Base-by-base conservation (phyloP, 2,113 vertebrate genomes). In the Myrmophylax atrothorax region DNA sequence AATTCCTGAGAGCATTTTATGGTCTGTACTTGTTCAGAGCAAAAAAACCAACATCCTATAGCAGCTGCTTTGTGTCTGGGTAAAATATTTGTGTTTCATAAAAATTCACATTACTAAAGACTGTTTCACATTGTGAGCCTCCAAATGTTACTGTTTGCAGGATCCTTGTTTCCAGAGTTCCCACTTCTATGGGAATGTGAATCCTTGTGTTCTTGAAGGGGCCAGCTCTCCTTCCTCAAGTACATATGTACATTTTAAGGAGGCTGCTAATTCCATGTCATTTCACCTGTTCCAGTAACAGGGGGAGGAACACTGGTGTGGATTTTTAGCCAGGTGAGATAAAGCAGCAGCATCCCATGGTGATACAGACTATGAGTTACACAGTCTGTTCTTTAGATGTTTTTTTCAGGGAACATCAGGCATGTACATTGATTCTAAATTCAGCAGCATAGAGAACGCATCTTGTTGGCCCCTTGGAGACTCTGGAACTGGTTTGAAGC, bases 361-460 rank as follows among this genome's bases (percentile, higher is more conserved):
- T 55, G 70, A 7, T 3, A 26, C 24, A 77, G 33, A 12, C 23
- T 11, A 3, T 2, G 9, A 67, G 38, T 7, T 37, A 37, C 1
- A 8, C 2, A 1, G 9, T 18, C 72, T 73, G 62, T 23, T 47
- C 58, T 64, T 18, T 0, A 35, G 26, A 0, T 18, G 5, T 15
- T 59, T 50, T 72, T 58, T 42, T 29, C 35, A 75, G 60, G 49
- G 75, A 38, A 6, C 25, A 4, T 23, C 9, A 38, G 35, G 16
- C 3, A 18, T 1, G 14, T 53, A 10, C 14, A 2, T 25, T 7
- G 55, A 35, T 42, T 86, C 12, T 35, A 68, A 26, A 55, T 7
- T 69, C 29, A 72, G 8, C 2, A 19, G 9, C 11, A 9, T 0
- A 58, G 42, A 58, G n/a, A 46, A 56, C 12, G 24, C 42, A 42